Conservation (phyloP, 2,113 vertebrate species). For the Tricholaema leucomelas region DNA sequence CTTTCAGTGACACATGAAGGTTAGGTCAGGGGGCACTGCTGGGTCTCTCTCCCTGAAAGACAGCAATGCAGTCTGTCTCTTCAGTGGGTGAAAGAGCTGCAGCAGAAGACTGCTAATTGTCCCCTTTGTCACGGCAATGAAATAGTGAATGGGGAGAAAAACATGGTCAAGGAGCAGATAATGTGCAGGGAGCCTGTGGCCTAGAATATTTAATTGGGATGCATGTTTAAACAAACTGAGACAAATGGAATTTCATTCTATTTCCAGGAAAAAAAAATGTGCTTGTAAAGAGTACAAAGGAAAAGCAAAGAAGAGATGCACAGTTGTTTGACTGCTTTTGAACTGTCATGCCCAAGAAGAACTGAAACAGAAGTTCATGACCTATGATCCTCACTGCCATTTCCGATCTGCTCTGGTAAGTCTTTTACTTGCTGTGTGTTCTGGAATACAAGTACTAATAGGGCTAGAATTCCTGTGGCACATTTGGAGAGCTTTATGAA, state of each 20-base stretch:
- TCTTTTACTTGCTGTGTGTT: too few relatives aligned
- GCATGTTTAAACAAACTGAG: background rate
- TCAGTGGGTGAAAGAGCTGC: constrained; percentile 5
- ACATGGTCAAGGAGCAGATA: background rate
- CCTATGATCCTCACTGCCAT: background rate
- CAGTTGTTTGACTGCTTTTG: background rate
- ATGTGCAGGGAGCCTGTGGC: background rate
- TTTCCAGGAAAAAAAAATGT: background rate
- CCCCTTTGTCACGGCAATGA: background rate
- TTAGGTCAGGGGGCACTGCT: background rate
- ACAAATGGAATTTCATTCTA: background rate
- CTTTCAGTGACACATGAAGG: background rate
- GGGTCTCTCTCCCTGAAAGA: constrained; percentile 39
- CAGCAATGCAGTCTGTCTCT: background rate
- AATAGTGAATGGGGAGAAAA: background rate
- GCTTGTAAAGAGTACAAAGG: background rate
- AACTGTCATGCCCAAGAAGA: background rate
- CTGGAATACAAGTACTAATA: too few relatives aligned
- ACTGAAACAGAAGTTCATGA: background rate
- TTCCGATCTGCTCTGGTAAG: background rate
- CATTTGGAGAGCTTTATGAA: background rate
- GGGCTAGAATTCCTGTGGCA: background rate
- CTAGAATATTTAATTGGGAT: background rate
- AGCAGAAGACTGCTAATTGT: constrained; percentile 4
- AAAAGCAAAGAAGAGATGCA: background rate